Evolutionary conservation across 2,113 vertebrate genomes (phyloP), one percentile per base, ranked within the genome.

Genomic region (Tetrax tetrax): DNA sequence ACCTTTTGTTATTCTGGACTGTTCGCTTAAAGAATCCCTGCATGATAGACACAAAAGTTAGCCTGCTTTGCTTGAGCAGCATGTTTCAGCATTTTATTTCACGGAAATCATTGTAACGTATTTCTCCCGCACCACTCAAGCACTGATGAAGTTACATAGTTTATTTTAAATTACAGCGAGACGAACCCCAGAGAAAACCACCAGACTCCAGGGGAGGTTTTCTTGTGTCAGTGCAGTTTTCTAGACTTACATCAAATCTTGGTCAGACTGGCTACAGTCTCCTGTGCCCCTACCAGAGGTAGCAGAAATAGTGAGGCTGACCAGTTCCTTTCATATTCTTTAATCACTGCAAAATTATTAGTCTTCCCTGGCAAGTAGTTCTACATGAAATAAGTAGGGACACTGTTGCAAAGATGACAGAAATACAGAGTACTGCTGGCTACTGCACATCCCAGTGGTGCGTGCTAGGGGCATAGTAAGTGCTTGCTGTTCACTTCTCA

Each of bases 1-100:
- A 99, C 98, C 99, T 99, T 98, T 99, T 99, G 98, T 99, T 99
- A 98, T 99, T 99, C 98, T 99, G 99, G 96, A 99, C 99, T 66
- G 99, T 99, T 98, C 99, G 98, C 97, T 99, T 99, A 98, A 99
- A 99, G 98, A 99, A 99, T 24, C 99, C 99, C 99, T 99, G 96
- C 48, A 92, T 98, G 98, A 98, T 33, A 98, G 97, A 97, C 95
- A 98, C 78, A 51, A 91, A 95, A 90, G 69, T 97, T 94, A 83
- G 59, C 16, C 41, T 29, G 21, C 68, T 89, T 63, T 68, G 50
- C 72, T 70, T 38, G 24, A 89, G 75, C 3, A 90, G 6, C 3
- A 2, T 5, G 19, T 87, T 95, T 89, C 68, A 83, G 54, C 76
- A 83, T 81, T 88, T 88, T 83, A 88, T 93, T 96, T 93, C 51